Evolutionary conservation across 2,888 invertebrate genomes (phyloP), one percentile per base, ranked within the genome.

Genomic region (Trachelus stipa): DNA sequence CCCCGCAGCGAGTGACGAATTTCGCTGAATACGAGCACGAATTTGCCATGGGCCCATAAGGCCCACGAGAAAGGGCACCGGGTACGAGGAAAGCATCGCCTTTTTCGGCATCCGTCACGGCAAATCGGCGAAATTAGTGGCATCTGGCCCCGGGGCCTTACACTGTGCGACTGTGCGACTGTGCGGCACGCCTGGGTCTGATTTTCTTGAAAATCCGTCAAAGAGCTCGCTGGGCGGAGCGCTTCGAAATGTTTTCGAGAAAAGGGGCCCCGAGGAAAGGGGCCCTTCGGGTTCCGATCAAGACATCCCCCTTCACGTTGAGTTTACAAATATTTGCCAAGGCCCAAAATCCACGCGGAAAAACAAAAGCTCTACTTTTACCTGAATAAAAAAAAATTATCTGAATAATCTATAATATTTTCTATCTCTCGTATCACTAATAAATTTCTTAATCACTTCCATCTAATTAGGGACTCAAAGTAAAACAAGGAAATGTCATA

Each of bases 51-150:
- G 81, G 82, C 80, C 40, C 80, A 78, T 74, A 56, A 76, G 74
- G 30, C 23, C 69, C 31, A 33, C 69, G 69, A 33, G 69, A 69
- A 69, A 69, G 69, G 69, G 30, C 79, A 30, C 68, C 56, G 76
- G 56, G 69, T 73, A 68, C 68, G 74, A 68, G 78, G 68, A 75
- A 74, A 74, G 75, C 71, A 68, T 31, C 71, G 75, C 73, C 77
- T 80, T 77, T 83, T 81, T 83, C 80, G 81, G 79, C 82, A 79
- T 77, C 80, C 85, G 87, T 87, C 88, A 88, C 82, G 87, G 84
- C 82, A 84, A 88, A 88, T 88, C 87, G 85, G 81, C 83, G 83
- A 86, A 88, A 88, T 88, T 87, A 88, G 86, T 83, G 84, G 88
- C 88, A 88, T 88, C 86, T 88, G 88, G 85, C 81, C 80, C 81